A percentile compares a stretch with the other conserved stretches of the same genome.
phyloP scores from a whole-genome alignment of 2,113 vertebrate species.

The Gallinago media region DNA sequence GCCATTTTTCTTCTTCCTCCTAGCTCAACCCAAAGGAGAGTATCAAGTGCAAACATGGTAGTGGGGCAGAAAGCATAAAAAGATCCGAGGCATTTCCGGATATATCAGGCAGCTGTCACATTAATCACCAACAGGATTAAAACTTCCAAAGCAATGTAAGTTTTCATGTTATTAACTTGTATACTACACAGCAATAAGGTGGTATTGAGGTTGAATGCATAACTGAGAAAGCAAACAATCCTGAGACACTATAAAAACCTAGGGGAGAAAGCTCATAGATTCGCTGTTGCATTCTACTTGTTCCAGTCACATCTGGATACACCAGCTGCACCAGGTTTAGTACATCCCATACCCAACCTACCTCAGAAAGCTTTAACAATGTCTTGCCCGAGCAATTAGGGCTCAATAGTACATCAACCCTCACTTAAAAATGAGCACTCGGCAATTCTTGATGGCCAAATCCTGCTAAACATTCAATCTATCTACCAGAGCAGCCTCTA shows the following conservation, averaged over 20 bases:
- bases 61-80: background rate
- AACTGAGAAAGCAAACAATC: background rate
- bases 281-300: background rate
- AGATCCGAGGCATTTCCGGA: background rate
- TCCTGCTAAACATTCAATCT: background rate
- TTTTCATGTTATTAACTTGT: background rate
- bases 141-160: background rate
- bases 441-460: background rate
- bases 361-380: background rate
- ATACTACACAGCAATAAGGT: background rate
- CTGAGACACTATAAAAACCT: background rate
- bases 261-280: background rate
- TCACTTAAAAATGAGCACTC: background rate
- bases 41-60: background rate
- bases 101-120: background rate
- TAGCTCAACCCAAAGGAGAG: background rate
- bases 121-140: background rate
- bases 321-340: background rate
- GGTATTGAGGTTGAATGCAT: background rate
- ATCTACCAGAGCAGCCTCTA: background rate
- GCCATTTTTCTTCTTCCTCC: background rate
- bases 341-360: background rate
- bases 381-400: background rate
- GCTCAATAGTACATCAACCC: background rate
- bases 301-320: background rate